Evolutionary conservation across 2,797 vertebrate genomes (phyloP).

Genomic region (Tangara arthus): DNA sequence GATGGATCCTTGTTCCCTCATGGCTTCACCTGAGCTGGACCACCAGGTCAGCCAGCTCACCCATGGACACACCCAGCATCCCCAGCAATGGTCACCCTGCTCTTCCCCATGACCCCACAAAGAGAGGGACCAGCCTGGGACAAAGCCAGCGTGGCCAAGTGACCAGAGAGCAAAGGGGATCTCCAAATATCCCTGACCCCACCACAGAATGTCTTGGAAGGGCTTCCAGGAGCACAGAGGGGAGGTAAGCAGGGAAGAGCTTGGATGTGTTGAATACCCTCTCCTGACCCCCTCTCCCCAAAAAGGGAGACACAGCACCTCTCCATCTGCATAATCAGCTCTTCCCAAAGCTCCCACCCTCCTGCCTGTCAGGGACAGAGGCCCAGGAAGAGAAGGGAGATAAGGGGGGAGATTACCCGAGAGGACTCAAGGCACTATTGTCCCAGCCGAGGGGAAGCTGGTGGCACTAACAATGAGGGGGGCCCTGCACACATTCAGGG

Average conservation of each 20-base stretch:
- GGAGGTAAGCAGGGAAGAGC: background rate
- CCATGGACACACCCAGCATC: background rate
- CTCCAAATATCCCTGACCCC: accelerated
- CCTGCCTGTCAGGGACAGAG: background rate
- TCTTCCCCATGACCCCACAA: accelerated
- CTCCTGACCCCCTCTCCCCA: background rate
- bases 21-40: background rate
- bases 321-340: background rate
- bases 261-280: accelerated
- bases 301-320: background rate
- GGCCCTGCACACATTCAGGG: background rate
- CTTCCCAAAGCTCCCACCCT: slow-evolving; percentile 5
- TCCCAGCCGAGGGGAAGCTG: background rate
- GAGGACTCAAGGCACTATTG: slow-evolving; percentile 26
- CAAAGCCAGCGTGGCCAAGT: background rate
- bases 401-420: slow-evolving; percentile 23
- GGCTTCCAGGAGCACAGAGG: accelerated
- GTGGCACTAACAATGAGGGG: slow-evolving; percentile 29
- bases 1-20: background rate
- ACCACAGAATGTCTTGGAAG: background rate
- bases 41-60: background rate
- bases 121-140: background rate
- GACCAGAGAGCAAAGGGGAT: background rate
- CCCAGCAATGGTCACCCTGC: background rate
- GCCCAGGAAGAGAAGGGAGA: slow-evolving; percentile 19